These are phyloP conservation scores for Anas platyrhynchos DNA, from an alignment of 2,113 vertebrate genomes.

Conservation along the genomic window DNA sequence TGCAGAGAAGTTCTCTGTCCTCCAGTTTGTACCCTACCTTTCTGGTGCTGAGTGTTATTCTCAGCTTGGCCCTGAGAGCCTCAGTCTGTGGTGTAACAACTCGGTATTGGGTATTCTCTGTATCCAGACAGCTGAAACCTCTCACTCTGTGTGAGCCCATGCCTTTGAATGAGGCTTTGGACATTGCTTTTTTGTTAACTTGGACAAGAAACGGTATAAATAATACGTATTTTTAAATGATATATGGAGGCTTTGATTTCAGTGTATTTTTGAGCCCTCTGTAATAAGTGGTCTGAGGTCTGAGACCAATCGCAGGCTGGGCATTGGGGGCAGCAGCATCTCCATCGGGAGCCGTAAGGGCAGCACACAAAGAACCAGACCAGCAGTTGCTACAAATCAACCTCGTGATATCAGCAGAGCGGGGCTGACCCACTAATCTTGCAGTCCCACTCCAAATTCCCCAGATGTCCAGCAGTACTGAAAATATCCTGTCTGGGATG, in stretches of 20 bases:
- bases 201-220: background rate
- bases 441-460: background rate
- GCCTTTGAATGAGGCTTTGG: conserved; percentile 1
- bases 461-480: background rate
- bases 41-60: background rate
- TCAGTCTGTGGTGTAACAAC: background rate
- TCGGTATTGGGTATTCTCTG: background rate
- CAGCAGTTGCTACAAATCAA: background rate
- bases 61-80: background rate
- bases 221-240: background rate
- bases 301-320: background rate
- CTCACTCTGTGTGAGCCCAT: conserved; percentile 30
- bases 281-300: background rate
- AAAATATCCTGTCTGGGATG: background rate
- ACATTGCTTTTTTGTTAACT: conserved; percentile 32
- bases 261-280: background rate
- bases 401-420: background rate
- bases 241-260: background rate
- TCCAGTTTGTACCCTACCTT: background rate
- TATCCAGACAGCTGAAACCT: conserved; percentile 23
- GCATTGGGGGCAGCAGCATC: background rate
- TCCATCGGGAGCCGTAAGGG: background rate
- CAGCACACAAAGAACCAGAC: background rate
- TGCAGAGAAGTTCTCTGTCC: background rate
- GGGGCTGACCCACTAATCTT: background rate